A percentile compares a stretch with the other conserved stretches of the same genome.
These are phyloP conservation scores for Drosophila ambigua DNA, from an alignment of 1,140 invertebrate species.

Conservation along the genomic window DNA sequence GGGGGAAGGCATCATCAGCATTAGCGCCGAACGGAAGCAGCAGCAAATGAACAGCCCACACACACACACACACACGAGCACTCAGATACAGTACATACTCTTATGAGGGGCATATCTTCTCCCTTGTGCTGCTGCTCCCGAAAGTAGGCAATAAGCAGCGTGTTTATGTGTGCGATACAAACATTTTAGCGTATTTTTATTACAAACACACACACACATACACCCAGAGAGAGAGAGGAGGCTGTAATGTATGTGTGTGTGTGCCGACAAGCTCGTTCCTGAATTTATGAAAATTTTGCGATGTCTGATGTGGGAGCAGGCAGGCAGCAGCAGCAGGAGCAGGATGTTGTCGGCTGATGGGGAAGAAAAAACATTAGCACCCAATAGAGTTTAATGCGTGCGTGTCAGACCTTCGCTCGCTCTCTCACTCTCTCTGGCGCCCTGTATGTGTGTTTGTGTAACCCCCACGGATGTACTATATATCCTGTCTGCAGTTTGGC, in stretches of 20 bases:
- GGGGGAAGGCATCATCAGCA: constrained; percentile 16
- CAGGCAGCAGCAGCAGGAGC: too few species aligned
- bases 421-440: constrained; percentile 15
- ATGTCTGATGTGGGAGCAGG: constrained; percentile 41
- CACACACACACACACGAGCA: neutral
- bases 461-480: constrained; percentile 67
- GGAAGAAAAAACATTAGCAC: constrained; percentile 73
- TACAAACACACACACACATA: constrained; percentile 56
- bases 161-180: constrained; percentile 75
- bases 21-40: constrained; percentile 58
- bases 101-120: constrained; percentile 16
- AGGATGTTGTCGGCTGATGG: constrained; percentile 3
- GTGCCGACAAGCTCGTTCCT: constrained; percentile 73
- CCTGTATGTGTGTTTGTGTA: constrained; percentile 23
- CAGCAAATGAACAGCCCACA: constrained; percentile 58
- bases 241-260: constrained; percentile 9
- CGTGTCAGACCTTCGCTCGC: constrained; percentile 48
- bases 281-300: constrained; percentile 77
- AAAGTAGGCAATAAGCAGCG: constrained; percentile 78
- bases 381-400: constrained; percentile 79
- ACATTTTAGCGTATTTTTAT: constrained; percentile 82
- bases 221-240: neutral
- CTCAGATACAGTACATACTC: neutral
- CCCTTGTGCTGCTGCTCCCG: constrained; percentile 25
- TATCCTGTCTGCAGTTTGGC: constrained; percentile 70